Base-by-base conservation (phyloP, 2,113 vertebrate genomes). In the Rutilus rutilus region DNA sequence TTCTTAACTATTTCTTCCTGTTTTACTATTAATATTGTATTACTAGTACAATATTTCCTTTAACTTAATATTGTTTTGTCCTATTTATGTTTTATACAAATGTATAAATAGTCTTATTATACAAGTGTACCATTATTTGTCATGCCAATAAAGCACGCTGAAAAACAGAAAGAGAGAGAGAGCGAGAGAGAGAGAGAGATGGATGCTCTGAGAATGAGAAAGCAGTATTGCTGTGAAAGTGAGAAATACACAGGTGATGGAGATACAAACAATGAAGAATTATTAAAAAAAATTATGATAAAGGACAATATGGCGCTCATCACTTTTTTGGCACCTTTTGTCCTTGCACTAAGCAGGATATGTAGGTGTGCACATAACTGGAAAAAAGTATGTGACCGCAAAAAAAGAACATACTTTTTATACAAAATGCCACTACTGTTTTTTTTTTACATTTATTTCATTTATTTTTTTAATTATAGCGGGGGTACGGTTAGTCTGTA, bases 91-190 rank as follows among this genome's bases (percentile, higher is more conserved):
- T 2, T n/a, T n/a, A 39, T 23, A 11, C 1, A 39, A 39, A 21
- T 23, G 67, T 21, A 71, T 23, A 42, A 42, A 21, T 12, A 23
- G 19, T 23, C 36, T 23, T 42, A 2, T 71, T 42, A 71, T 12
- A 21, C 19, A 69, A 21, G 67, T 5, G 0, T 5, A 21, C 19
- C 21, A 5, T 69, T 69, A 71, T 42, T 39, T 71, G 19, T 71
- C 19, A 39, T 23, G 36, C 4, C 67, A 11, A 9, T 39, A 17
- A 71, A 39, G 33, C 23, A 71, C 33, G 33, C 2, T 39, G 9
- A 39, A 69, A 69, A 69, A 69, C 7, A 67, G 67, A 78, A 27
- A 64, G 39, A 74, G 57, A 74, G 39, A 64, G 39, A 74, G 57
- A 74, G 39, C 17, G 67, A 86, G 54, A 75, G 42, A 62, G 77